Percentiles rank a stretch among this genome's conserved stretches.
These are phyloP conservation scores for Schizopygopsis malacanthus DNA, from an alignment of 2,797 vertebrate species.

Conservation along the genomic window DNA sequence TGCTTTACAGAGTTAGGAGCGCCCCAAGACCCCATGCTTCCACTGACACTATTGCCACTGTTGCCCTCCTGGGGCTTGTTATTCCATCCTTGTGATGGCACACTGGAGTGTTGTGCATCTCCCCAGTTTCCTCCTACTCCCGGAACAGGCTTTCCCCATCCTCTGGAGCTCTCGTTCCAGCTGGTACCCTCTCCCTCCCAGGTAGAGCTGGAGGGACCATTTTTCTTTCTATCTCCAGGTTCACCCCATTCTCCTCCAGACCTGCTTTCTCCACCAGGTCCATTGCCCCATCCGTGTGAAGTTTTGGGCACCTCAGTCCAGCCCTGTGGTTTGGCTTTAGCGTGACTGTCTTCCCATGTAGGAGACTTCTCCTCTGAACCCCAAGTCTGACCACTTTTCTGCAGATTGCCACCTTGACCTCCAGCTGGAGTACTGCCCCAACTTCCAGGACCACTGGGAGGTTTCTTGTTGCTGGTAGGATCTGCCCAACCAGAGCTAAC, in stretches of 20 bases:
- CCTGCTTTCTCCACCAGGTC: conserved; percentile 79
- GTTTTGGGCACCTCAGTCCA: conserved; percentile 93
- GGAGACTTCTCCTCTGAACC: conserved; percentile 89
- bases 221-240: conserved; percentile 89
- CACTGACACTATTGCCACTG: conserved; percentile 75
- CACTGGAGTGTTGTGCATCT: conserved; percentile 85
- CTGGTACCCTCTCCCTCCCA: conserved; percentile 88
- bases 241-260: conserved; percentile 85
- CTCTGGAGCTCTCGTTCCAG: conserved; percentile 87
- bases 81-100: conserved; percentile 81
- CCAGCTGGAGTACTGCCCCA: conserved; percentile 89
- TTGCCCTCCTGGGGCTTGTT: conserved; percentile 87
- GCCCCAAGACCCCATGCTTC: conserved; percentile 83
- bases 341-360: conserved; percentile 88
- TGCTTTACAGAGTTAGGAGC: conserved; percentile 79
- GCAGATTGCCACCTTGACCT: conserved; percentile 80
- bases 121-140: conserved; percentile 72
- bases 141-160: conserved; percentile 72
- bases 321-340: conserved; percentile 84
- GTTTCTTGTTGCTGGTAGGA: conserved; percentile 80
- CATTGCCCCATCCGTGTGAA: conserved; percentile 85
- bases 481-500: conserved; percentile 91
- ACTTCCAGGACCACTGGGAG: conserved; percentile 85
- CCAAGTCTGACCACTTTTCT: conserved; percentile 86
- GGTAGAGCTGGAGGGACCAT: conserved; percentile 76